Evolutionary conservation across 1,140 invertebrate genomes (phyloP).

Genomic region (Bathynomus jamesi): DNA sequence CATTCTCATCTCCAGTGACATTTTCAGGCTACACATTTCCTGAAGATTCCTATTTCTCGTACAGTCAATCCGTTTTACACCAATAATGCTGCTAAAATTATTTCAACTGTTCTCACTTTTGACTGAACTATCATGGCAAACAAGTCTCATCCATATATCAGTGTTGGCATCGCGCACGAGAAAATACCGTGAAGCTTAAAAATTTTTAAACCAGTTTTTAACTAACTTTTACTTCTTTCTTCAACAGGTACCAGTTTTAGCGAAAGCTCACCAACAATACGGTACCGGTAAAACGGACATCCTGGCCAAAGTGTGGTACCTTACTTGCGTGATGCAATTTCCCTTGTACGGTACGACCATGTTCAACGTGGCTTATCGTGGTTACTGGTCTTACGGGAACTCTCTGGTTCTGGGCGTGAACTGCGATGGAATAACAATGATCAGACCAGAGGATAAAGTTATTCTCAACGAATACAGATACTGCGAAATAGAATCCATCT

Average conservation of each 20-base stretch:
- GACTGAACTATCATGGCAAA: no score
- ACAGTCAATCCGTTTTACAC: no score
- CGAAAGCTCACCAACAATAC: constrained; percentile 80
- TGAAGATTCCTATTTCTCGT: no score
- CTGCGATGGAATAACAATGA: constrained; percentile 77
- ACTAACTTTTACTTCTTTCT: no score
- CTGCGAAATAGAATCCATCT: constrained; percentile 78
- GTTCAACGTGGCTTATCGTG: constrained; percentile 83
- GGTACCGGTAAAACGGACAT: constrained; percentile 81
- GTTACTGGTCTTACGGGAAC: constrained; percentile 79
- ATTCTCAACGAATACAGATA: constrained; percentile 82
- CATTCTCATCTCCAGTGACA: no score
- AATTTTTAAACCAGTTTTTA: no score
- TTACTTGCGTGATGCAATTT: constrained; percentile 95
- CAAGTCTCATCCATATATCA: no score
- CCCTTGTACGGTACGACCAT: constrained; percentile 89
- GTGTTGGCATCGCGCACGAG: no score
- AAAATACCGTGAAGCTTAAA: no score
- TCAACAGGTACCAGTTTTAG: constrained; percentile 66
- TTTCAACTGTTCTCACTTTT: no score
- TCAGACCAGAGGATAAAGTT: constrained; percentile 81
- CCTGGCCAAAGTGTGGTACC: constrained; percentile 84
- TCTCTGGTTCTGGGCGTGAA: constrained; percentile 75
- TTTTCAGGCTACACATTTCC: no score
- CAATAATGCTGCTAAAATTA: no score